Base-by-base conservation (phyloP, 2,888 invertebrate species). In the Cantharis flavilabris region DNA sequence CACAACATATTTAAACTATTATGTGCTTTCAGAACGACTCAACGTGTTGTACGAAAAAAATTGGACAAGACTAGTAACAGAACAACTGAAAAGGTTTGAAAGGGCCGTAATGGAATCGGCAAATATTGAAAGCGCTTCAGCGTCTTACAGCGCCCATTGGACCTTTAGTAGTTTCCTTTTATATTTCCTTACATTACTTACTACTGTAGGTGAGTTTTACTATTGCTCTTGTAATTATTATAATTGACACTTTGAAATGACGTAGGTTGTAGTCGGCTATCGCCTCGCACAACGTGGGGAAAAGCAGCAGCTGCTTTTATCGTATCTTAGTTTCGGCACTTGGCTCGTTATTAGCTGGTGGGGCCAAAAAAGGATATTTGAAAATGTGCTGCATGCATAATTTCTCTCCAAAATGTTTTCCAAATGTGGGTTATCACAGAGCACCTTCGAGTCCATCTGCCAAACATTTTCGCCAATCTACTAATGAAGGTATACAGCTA, bases 261-360 rank as follows among this genome's bases (percentile, higher is more conserved):
- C 86, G 5, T 87, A 96, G 96, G 97, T 80, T 96, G 96, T 87
- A 96, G 96, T 70, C 95, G 95, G 87, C 92, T 96, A 23, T 94
- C 96, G 2, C 97, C 97, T 0, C 92, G 94, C 82, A 97, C 97
- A 11, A 92, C 94, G 13, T 91, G 93, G 28, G 97, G 97, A 4
- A 94, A 96, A 86, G 92, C 96, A 28, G 93, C 95, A 14, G 96
- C 97, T 96, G 90, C 89, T 97, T n/a, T n/a, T n/a, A n/a, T n/a
- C n/a, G n/a, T 82, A 93, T 97, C 73, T 96, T 96, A 86, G 90
- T 97, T 83, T 96, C 96, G 13, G 95, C 95, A 80, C 90, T 97
- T 72, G 97, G 97, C 9, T 94, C 94, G 9, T 90, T 96, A 23
- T 90, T 97, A 84, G 97, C 97, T 9, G 92, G 94, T 70, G 91